These are phyloP conservation scores for Thera obeliscata DNA, from an alignment of 2,888 invertebrate genomes.

Conservation along the genomic window DNA sequence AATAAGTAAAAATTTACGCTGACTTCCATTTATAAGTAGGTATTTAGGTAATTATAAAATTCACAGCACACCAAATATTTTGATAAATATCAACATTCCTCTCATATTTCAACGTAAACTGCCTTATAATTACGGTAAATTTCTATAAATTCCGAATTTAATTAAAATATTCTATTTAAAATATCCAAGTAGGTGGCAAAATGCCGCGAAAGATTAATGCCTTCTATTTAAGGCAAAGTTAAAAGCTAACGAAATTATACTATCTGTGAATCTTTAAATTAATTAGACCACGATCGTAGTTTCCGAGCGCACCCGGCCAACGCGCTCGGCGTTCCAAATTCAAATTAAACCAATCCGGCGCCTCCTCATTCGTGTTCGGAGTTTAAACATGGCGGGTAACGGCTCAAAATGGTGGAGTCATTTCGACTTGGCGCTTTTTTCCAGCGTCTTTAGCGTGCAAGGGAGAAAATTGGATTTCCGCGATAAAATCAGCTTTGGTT, in stretches of 20 bases:
- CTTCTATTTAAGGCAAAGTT: constrained; percentile 59
- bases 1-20: background rate
- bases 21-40: background rate
- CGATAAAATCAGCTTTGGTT: constrained; percentile 81
- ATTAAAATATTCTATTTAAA: constrained; percentile 36
- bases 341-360: constrained; percentile 84
- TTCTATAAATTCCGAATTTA: constrained; percentile 41
- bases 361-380: constrained; percentile 83
- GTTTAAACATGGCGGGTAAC: constrained; percentile 81
- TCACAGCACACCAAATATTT: constrained; percentile 28
- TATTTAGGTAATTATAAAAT: constrained; percentile 23
- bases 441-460: constrained; percentile 83
- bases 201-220: constrained; percentile 72
- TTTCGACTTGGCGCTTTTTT: constrained; percentile 83
- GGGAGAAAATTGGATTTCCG: constrained; percentile 84
- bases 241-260: constrained; percentile 81
- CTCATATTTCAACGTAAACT: constrained; percentile 34
- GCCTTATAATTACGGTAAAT: constrained; percentile 37
- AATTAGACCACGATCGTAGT: constrained; percentile 74
- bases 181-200: constrained; percentile 65
- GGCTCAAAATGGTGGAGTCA: constrained; percentile 81
- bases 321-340: constrained; percentile 79
- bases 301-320: constrained; percentile 49
- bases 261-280: constrained; percentile 83
- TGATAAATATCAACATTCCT: constrained; percentile 33